These are phyloP conservation scores for Synergus gifuensis DNA, from an alignment of 2,888 invertebrate species.

Conservation along the genomic window DNA sequence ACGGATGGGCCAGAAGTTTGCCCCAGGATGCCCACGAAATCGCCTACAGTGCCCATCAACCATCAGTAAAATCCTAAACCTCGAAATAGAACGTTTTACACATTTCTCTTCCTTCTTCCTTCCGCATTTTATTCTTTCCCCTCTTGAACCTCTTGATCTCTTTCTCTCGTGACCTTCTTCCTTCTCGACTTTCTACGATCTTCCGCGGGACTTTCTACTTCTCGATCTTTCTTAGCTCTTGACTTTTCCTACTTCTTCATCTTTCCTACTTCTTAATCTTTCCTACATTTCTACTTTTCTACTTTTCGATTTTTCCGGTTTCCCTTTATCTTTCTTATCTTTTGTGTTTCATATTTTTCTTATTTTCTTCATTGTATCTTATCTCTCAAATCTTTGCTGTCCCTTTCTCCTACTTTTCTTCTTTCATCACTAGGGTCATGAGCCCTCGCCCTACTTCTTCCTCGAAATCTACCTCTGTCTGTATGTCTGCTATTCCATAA, in stretches of 20 bases:
- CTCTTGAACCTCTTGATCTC: slow-evolving; percentile 43
- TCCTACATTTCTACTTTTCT: neutral
- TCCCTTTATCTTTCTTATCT: neutral
- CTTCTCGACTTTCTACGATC: slow-evolving; percentile 45
- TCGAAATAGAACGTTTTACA: slow-evolving; percentile 57
- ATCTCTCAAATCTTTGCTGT: slow-evolving; percentile 3
- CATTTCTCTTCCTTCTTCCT: slow-evolving; percentile 44
- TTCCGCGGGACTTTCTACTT: slow-evolving; percentile 42
- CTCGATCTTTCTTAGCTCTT: slow-evolving; percentile 46
- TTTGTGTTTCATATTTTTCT: slow-evolving; percentile 30
- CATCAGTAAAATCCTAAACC: slow-evolving; percentile 77
- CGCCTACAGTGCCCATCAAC: slow-evolving; percentile 89
- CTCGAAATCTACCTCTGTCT: slow-evolving; percentile 45
- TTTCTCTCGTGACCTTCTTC: slow-evolving; percentile 41
- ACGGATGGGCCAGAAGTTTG: slow-evolving; percentile 86
- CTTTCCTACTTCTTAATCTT: slow-evolving; percentile 15
- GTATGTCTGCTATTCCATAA: slow-evolving; percentile 45
- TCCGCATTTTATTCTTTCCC: slow-evolving; percentile 48
- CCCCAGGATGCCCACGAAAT: slow-evolving; percentile 83
- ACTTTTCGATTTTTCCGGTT: neutral
- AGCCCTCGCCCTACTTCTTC: slow-evolving; percentile 52
- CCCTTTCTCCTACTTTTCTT: slow-evolving; percentile 40
- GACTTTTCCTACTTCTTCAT: slow-evolving; percentile 6
- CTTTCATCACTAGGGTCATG: slow-evolving; percentile 45
- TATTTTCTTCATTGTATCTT: neutral